These are phyloP conservation scores for Heliconius hortense DNA, from an alignment of 2,888 invertebrate genomes.

Conservation along the genomic window DNA sequence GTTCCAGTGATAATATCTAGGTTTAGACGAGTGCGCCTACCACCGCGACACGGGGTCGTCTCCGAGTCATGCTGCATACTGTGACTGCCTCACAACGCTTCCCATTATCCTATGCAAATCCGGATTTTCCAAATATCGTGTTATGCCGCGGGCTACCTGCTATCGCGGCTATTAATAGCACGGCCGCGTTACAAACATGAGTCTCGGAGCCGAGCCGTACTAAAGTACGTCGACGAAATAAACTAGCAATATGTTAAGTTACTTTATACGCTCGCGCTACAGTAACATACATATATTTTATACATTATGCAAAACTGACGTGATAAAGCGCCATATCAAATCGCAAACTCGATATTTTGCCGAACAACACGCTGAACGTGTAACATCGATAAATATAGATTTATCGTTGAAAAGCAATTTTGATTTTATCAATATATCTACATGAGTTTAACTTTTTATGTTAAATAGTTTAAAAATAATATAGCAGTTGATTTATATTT, in stretches of 20 bases:
- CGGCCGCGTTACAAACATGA: constrained; percentile 70
- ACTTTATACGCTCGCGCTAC: constrained; percentile 45
- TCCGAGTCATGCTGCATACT: constrained; percentile 50
- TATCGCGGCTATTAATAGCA: constrained; percentile 79
- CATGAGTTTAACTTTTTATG: not conserved
- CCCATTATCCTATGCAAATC: constrained; percentile 80
- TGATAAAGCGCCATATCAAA: constrained; percentile 47
- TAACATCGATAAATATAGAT: constrained; percentile 36
- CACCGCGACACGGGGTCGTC: constrained; percentile 28
- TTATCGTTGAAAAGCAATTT: constrained; percentile 41
- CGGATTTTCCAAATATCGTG: constrained; percentile 78
- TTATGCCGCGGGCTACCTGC: constrained; percentile 72
- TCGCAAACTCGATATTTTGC: constrained; percentile 43
- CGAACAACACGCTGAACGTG: constrained; percentile 40
- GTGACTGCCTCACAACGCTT: constrained; percentile 56
- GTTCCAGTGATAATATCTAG: too few relatives aligned
- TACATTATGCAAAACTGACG: constrained; percentile 50
- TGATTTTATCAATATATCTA: constrained; percentile 33
- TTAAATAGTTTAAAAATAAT: not conserved
- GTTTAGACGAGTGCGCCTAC: not conserved
- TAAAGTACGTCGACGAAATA: constrained; percentile 65
- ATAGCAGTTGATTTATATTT: not conserved
- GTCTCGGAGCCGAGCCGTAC: constrained; percentile 61
- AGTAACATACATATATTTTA: constrained; percentile 40
- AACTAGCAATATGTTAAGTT: constrained; percentile 67